phyloP scores from a whole-genome alignment of 2,888 invertebrate species.

The Drosophila yooni region DNA sequence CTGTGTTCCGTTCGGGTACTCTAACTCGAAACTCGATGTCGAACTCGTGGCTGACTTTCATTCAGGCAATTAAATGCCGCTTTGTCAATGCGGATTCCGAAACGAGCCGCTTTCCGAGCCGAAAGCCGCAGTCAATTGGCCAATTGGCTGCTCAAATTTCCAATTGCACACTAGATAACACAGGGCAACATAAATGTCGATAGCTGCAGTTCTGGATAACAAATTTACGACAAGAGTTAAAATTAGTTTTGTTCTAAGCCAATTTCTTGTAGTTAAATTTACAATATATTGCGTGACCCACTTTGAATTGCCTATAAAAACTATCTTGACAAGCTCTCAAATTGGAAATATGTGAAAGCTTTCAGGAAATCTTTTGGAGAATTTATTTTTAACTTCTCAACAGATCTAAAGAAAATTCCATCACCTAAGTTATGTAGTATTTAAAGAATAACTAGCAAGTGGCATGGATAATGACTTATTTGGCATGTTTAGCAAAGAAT shows the following conservation, averaged over 20 bases:
- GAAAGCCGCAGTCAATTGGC: conserved; percentile 49
- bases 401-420: not conserved
- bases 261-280: not conserved
- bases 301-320: not conserved
- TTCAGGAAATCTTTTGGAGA: not conserved
- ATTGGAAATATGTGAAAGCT: not conserved
- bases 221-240: not conserved
- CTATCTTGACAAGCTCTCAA: not conserved
- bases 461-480: not conserved
- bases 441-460: not conserved
- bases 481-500: not conserved
- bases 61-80: conserved; percentile 67
- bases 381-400: not conserved
- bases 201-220: not conserved
- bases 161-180: conserved; percentile 57
- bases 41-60: conserved; percentile 35
- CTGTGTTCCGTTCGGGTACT: conserved; percentile 29
- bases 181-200: conserved; percentile 31
- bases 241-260: not conserved
- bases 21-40: not conserved
- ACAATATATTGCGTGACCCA: not conserved
- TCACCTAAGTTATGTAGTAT: not conserved
- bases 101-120: conserved; percentile 53
- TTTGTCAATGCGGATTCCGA: conserved; percentile 78
- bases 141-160: conserved; percentile 64